A percentile compares a stretch with the other conserved stretches of the same genome.
phyloP scores from a whole-genome alignment of 1,140 invertebrate species.

The Spodoptera frugiperda region DNA sequence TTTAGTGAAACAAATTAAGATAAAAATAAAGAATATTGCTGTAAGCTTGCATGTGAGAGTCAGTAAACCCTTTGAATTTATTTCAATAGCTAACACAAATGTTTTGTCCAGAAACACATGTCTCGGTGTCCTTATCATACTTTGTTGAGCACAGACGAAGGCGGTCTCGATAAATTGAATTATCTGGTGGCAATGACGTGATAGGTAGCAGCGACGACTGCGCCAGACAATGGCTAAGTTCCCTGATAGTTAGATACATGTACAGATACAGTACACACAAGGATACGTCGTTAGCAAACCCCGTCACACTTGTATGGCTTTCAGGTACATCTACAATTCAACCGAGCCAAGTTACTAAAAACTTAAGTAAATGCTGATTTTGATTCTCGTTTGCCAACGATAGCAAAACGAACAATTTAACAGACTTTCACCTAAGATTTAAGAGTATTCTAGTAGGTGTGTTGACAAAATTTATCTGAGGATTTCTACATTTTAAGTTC shows the following conservation, averaged over 20 bases:
- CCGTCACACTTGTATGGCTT: neutral
- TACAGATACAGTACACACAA: neutral
- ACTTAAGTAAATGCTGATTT: neutral
- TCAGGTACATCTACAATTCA: neutral
- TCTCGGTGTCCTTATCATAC: neutral
- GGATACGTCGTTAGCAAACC: neutral
- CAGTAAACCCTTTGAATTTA: constrained; percentile 21
- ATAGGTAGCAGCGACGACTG: constrained; percentile 30
- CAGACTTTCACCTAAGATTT: no score
- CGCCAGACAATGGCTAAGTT: constrained; percentile 36
- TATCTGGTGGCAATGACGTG: constrained; percentile 51
- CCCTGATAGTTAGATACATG: constrained; percentile 13
- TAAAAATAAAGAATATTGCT: no score
- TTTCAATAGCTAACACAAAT: constrained; percentile 16
- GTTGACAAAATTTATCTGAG: no score
- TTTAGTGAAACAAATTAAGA: no score
- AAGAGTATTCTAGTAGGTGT: no score
- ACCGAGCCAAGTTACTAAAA: no score
- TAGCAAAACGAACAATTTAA: no score
- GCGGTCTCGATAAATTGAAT: constrained; percentile 50
- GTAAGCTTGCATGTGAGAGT: neutral
- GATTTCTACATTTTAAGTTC: no score
- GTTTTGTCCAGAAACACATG: neutral
- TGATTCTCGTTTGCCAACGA: no score
- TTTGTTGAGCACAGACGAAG: constrained; percentile 24